Evolutionary conservation across 2,113 vertebrate species (phyloP).

Genomic region (Engystomops pustulosus): DNA sequence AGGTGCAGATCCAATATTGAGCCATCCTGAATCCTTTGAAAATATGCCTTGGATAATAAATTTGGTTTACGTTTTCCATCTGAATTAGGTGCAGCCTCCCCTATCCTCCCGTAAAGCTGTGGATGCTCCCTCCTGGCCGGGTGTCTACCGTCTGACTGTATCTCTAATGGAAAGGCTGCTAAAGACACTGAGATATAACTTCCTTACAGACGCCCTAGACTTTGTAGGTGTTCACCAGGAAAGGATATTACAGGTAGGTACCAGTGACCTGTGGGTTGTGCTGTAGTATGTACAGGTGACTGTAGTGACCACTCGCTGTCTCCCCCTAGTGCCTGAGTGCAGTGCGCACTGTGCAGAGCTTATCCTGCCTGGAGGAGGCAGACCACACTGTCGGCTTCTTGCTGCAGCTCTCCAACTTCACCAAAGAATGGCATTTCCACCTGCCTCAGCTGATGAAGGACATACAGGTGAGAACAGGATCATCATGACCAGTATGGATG

Average conservation of each 20-base stretch:
- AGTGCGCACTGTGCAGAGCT: constrained; percentile 90
- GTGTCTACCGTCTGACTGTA: constrained; percentile 92
- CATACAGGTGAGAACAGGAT: constrained; percentile 79
- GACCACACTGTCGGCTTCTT: constrained; percentile 97
- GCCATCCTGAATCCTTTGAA: too few relatives aligned
- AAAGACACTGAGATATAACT: constrained; percentile 95
- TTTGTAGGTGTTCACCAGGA: constrained; percentile 97
- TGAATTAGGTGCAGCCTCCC: constrained; percentile 65
- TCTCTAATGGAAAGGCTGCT: constrained; percentile 94
- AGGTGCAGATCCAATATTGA: too few relatives aligned
- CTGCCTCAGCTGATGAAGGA: constrained; percentile 91
- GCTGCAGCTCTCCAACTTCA: constrained; percentile 94
- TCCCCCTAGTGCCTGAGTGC: constrained; percentile 87
- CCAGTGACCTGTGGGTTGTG: not conserved
- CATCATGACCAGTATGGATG: not conserved
- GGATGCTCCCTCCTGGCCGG: constrained; percentile 91
- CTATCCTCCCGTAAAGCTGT: constrained; percentile 85
- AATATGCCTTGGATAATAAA: too few relatives aligned
- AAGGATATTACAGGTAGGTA: constrained; percentile 89
- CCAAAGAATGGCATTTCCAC: constrained; percentile 96
- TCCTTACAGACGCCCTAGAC: constrained; percentile 92
- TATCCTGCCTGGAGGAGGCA: constrained; percentile 93
- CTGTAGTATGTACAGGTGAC: not conserved
- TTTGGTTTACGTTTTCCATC: too few relatives aligned
- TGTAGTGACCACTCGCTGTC: not conserved